These are phyloP conservation scores for Apis cerana DNA, from an alignment of 1,140 invertebrate species.

Conservation along the genomic window DNA sequence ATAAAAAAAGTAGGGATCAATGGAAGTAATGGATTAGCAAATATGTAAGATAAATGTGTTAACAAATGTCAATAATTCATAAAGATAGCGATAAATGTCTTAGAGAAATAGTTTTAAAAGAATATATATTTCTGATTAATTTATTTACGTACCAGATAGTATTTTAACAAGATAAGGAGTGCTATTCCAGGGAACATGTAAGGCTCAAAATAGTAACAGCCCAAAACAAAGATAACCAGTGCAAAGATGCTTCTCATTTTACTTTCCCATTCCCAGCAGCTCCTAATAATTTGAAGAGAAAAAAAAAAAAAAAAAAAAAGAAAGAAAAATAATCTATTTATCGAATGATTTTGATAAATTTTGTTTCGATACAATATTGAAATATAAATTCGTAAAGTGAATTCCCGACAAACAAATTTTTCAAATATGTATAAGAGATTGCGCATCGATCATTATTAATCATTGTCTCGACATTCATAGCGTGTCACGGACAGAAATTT, in stretches of 20 bases:
- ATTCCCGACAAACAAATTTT: too few relatives aligned
- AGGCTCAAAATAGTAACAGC: conserved; percentile 92
- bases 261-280: conserved; percentile 98
- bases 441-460: not conserved
- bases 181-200: conserved; percentile 92
- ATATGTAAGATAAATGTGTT: not conserved
- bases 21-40: not conserved
- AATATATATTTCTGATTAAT: not conserved
- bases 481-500: not conserved
- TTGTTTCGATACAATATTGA: not conserved
- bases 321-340: not conserved
- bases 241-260: conserved; percentile 93
- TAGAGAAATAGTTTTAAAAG: not conserved
- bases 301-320: not conserved
- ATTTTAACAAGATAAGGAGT: conserved; percentile 90
- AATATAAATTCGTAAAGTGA: too few relatives aligned
- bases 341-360: not conserved
- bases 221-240: conserved; percentile 90
- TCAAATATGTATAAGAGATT: not conserved
- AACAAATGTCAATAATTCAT: not conserved
- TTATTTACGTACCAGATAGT: conserved; percentile 83
- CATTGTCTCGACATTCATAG: not conserved
- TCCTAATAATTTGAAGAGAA: conserved; percentile 81
- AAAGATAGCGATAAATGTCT: not conserved
- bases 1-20: too few relatives aligned